Base-by-base conservation (phyloP, 2,888 invertebrate species). In the Pecten maximus region DNA sequence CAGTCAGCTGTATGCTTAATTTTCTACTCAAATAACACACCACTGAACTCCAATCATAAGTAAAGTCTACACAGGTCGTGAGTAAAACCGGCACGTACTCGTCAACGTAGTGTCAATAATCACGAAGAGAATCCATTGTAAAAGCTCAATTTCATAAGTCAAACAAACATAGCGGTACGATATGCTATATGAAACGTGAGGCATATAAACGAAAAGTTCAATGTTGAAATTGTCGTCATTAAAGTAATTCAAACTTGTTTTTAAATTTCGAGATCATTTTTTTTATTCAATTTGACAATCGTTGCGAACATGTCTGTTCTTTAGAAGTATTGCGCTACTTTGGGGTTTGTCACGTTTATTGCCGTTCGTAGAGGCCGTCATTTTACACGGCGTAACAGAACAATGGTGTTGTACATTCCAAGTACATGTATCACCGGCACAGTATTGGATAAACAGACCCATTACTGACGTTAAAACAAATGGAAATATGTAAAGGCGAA, bases 141-240 rank as follows among this genome's bases (percentile, higher is more conserved):
- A 74, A n/a, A 74, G 28, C 74, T 74, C 74, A 74, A 74, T 74
- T 35, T 74, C 74, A 74, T 74, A 74, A 74, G 74, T 74, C 74
- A 74, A 74, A 74, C 74, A 74, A 74, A 12, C 74, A 12, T 3
- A 23, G 74, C 35, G 35, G 35, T 74, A 74, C 0, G 35, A 28
- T 35, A 74, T 74, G 35, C 35, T 35, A 28, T 28, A 74, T 23
- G 23, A 60, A 23, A 60, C 60, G 60, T 44, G 44, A 12, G 6
- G 44, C 6, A 6, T 60, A 12, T 48, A 48, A 16, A 60, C n/a
- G 60, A 60, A n/a, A 19, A n/a, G 60, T 60, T 60, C 60, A 60
- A 60, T 60, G 60, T 60, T 60, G 6, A 60, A 60, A 60, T 16
- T 74, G 74, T 35, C 74, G 19, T 74, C 74, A 74, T 74, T 74